Conservation (phyloP, 2,113 vertebrate species). For the Corythornis vintsioides region DNA sequence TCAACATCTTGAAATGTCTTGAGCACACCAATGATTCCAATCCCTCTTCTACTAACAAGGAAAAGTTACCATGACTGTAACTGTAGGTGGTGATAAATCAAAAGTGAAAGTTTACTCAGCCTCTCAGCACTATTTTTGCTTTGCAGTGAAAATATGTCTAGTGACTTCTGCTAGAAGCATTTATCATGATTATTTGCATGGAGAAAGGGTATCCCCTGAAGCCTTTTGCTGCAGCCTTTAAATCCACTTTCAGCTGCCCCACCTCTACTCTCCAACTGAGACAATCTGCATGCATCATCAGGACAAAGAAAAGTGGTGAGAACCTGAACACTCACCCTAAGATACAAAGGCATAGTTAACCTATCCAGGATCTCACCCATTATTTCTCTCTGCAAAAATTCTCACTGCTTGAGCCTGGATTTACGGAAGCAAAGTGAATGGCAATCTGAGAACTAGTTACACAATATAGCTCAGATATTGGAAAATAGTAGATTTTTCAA, state of each 20-base stretch:
- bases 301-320: not conserved
- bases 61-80: not conserved
- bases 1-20: not conserved
- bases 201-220: not conserved
- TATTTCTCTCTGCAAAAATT: not conserved
- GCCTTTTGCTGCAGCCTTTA: not conserved
- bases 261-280: not conserved
- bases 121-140: not conserved
- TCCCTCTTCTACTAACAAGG: not conserved
- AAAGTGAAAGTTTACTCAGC: not conserved
- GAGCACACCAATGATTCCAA: not conserved
- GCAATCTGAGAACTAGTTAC: not conserved
- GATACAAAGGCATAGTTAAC: fast-evolving
- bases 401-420: not conserved
- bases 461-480: not conserved
- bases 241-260: not conserved
- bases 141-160: not conserved
- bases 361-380: not conserved
- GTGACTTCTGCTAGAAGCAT: not conserved
- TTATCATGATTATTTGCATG: not conserved
- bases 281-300: not conserved
- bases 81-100: not conserved
- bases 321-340: not conserved
- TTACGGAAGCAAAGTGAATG: not conserved
- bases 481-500: not conserved